Percentiles rank a stretch among this genome's conserved stretches.
Conservation (phyloP, 2,797 vertebrate species). For the Sciurus vulgaris region DNA sequence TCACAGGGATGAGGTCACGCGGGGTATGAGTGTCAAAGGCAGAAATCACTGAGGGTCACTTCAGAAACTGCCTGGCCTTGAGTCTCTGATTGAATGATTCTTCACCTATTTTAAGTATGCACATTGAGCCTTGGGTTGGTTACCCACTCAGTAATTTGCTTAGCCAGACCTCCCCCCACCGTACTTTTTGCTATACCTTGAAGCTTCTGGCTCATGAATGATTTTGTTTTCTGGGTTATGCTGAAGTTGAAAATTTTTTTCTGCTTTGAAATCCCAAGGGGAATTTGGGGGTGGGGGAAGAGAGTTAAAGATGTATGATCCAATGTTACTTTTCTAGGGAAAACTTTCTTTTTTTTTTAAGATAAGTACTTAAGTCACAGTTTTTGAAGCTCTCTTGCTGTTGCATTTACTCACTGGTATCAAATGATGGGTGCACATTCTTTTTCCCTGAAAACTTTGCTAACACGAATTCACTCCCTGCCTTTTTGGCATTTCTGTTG, state of each 20-base stretch:
- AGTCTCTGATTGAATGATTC: neutral
- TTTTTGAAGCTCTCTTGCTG: neutral
- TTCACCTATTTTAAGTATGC: slow-evolving; percentile 21
- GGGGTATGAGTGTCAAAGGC: neutral
- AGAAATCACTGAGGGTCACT: neutral
- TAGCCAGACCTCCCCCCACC: neutral
- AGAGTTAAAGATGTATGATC: neutral
- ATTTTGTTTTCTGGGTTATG: slow-evolving; percentile 53
- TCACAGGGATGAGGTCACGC: neutral
- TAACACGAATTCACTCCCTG: neutral
- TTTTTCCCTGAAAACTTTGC: neutral
- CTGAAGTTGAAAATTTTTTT: slow-evolving; percentile 7
- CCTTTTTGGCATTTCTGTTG: neutral
- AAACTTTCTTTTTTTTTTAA: neutral
- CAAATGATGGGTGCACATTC: neutral
- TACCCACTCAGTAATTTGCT: neutral
- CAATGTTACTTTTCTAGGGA: slow-evolving; percentile 51
- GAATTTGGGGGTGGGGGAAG: neutral
- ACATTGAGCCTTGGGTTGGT: neutral
- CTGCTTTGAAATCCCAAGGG: slow-evolving; percentile 49
- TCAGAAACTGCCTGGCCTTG: neutral
- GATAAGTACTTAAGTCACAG: neutral
- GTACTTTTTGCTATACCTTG: neutral
- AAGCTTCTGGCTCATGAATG: slow-evolving; percentile 40
- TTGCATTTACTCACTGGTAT: neutral